Evolutionary conservation across 2,888 invertebrate genomes (phyloP).

Genomic region (Lasioglossum villosulum): DNA sequence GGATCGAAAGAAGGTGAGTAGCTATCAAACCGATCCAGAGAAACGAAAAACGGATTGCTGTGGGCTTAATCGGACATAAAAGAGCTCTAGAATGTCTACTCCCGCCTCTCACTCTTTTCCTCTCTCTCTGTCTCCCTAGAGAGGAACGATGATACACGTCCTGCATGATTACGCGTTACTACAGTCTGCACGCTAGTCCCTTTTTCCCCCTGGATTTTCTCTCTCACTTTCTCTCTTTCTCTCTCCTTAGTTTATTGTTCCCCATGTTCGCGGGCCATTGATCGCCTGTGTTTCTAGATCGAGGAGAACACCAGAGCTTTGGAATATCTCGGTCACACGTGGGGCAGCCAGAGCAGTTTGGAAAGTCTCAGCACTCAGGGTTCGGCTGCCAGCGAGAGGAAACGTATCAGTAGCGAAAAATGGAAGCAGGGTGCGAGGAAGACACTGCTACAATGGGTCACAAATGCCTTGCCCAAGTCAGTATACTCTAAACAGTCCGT

Average conservation of each 20-base stretch:
- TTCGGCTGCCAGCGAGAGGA: slow-evolving; percentile 86
- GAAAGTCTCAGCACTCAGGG: slow-evolving; percentile 91
- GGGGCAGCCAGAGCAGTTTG: slow-evolving; percentile 92
- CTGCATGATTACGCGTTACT: slow-evolving; percentile 67
- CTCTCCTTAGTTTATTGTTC: background rate
- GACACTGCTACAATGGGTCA: slow-evolving; percentile 97
- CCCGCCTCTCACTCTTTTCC: background rate
- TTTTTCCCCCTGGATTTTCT: slow-evolving; percentile 25
- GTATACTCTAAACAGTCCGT: slow-evolving; percentile 70
- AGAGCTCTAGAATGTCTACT: background rate
- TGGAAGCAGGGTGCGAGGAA: slow-evolving; percentile 97
- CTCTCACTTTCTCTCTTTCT: background rate
- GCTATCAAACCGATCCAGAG: slow-evolving; percentile 33
- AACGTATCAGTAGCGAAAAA: slow-evolving; percentile 87
- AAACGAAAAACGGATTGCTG: slow-evolving; percentile 42
- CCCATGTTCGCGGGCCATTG: background rate
- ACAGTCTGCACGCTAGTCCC: slow-evolving; percentile 71
- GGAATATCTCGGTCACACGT: slow-evolving; percentile 93
- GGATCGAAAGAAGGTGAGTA: slow-evolving; percentile 84
- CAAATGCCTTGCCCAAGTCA: slow-evolving; percentile 94
- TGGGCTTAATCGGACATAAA: background rate
- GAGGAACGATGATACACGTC: slow-evolving; percentile 50
- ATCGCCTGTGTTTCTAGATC: slow-evolving; percentile 87
- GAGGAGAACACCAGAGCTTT: slow-evolving; percentile 97
- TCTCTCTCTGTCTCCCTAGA: background rate